Percentiles rank a stretch among this genome's conserved stretches.
Conservation (phyloP, 2,797 vertebrate genomes). For the Pangasius macronema region DNA sequence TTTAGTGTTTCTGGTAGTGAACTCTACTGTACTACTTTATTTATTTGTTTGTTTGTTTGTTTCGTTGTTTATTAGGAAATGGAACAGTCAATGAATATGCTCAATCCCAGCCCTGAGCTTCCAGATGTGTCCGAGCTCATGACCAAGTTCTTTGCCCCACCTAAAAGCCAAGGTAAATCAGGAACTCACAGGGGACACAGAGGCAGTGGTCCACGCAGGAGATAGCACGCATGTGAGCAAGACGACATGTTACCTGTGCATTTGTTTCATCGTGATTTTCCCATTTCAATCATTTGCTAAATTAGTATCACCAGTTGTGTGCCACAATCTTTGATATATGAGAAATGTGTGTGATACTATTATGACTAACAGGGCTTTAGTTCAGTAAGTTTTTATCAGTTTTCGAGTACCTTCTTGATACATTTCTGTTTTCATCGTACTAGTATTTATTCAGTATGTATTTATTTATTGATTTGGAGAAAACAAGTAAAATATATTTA, state of each 20-base stretch:
- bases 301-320: neutral
- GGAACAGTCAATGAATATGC: conserved; percentile 89
- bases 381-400: neutral
- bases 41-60: conserved; percentile 27
- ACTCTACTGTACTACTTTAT: neutral
- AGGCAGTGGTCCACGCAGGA: conserved; percentile 56
- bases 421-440: neutral
- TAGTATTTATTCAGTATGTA: neutral
- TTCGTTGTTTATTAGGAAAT: conserved; percentile 75
- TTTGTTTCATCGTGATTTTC: neutral
- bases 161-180: conserved; percentile 82
- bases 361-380: neutral
- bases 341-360: neutral
- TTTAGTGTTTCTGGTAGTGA: neutral
- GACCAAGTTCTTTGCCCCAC: conserved; percentile 86
- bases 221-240: neutral
- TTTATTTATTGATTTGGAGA: neutral
- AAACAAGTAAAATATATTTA: neutral
- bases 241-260: neutral
- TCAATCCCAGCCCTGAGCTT: conserved; percentile 85
- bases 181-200: conserved; percentile 58
- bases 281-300: neutral
- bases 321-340: neutral
- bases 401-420: neutral
- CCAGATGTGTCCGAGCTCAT: conserved; percentile 88